These are phyloP conservation scores for Pseudocheirus occidentalis DNA, from an alignment of 2,797 vertebrate species.

Conservation along the genomic window DNA sequence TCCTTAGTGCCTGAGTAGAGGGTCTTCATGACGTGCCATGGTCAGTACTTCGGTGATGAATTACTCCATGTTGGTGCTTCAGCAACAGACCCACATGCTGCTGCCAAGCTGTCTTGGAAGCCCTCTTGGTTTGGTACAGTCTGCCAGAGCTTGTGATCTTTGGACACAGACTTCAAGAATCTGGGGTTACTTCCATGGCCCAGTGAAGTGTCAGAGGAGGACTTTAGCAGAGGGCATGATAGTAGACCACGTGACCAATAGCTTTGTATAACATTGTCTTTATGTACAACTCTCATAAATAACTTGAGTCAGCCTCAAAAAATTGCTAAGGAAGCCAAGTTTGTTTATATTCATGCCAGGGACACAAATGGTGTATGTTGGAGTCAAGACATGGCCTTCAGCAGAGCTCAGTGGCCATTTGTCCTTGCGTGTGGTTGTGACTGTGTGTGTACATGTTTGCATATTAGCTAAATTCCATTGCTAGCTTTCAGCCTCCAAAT, in stretches of 20 bases:
- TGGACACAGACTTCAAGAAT: not conserved
- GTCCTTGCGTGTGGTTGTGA: not conserved
- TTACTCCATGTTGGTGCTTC: not conserved
- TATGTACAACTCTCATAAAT: not conserved
- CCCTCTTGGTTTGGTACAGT: not conserved
- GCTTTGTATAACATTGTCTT: not conserved
- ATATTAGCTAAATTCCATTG: accelerated
- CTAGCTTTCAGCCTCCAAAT: accelerated
- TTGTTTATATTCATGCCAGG: not conserved
- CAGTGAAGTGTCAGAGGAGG: not conserved
- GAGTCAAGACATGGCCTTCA: not conserved
- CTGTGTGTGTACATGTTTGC: accelerated
- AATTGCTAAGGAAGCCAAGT: not conserved
- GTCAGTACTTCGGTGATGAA: not conserved
- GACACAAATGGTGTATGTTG: not conserved
- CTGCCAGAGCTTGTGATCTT: not conserved
- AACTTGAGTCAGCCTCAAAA: not conserved
- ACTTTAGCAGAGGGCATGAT: not conserved
- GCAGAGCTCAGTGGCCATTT: not conserved
- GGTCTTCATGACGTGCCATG: not conserved
- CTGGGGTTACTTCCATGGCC: not conserved
- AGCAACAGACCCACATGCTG: not conserved
- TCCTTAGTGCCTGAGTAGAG: not conserved
- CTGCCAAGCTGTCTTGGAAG: not conserved
- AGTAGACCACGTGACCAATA: not conserved